These are phyloP conservation scores for Eupristina koningsbergeri DNA, from an alignment of 1,140 invertebrate genomes.

Conservation along the genomic window DNA sequence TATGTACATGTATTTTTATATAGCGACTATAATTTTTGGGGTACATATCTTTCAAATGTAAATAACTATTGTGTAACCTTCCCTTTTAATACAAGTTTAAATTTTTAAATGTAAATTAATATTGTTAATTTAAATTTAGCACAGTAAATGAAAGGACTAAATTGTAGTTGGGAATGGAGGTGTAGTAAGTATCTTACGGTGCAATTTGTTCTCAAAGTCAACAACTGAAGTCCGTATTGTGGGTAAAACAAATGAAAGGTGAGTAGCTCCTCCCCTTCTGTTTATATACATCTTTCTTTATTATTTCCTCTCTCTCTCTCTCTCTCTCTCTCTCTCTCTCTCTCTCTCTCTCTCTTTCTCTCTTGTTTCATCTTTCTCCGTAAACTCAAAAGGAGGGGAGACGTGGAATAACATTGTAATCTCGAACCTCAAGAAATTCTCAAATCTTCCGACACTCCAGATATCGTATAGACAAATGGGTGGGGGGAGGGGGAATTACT, in stretches of 20 bases:
- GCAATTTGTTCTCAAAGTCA: slow-evolving; percentile 31
- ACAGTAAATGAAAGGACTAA: too few relatives aligned
- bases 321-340: background rate
- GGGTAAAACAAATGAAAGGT: slow-evolving; percentile 57
- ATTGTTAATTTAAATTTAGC: too few relatives aligned
- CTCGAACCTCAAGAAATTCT: slow-evolving; percentile 7
- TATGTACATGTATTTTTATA: too few relatives aligned
- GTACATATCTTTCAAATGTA: too few relatives aligned
- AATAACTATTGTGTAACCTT: too few relatives aligned
- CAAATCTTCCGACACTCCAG: slow-evolving; percentile 14
- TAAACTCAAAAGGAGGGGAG: background rate
- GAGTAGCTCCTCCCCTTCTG: background rate
- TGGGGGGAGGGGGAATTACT: background rate
- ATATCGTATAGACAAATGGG: background rate
- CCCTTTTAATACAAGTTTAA: too few relatives aligned
- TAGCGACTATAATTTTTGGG: too few relatives aligned
- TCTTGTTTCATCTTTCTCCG: background rate
- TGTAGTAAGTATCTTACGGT: background rate
- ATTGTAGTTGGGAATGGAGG: too few relatives aligned
- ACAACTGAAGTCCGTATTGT: slow-evolving; percentile 63
- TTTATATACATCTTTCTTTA: too few relatives aligned
- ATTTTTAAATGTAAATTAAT: too few relatives aligned
- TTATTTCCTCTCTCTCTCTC: too few relatives aligned
- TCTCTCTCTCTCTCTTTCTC: background rate
- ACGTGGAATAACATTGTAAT: slow-evolving; percentile 4